Evolutionary conservation across 1,140 invertebrate genomes (phyloP), one percentile per base, ranked within the genome.

Genomic region (Augochlora pura): DNA sequence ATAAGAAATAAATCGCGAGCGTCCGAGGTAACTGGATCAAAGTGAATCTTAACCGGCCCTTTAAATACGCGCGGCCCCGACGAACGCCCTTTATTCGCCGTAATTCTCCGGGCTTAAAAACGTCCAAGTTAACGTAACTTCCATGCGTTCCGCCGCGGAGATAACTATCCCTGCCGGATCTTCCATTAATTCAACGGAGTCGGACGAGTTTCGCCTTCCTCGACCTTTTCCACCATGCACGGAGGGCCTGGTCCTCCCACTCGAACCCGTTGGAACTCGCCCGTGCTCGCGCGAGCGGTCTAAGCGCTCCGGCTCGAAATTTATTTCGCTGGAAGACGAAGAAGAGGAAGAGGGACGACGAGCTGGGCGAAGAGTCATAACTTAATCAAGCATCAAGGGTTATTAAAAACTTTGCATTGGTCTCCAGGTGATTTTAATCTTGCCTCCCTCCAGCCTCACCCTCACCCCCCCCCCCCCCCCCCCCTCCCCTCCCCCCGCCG

Each of bases 391-490:
- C 85, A 90, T 90, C 85, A 90, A 89, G 86, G 81, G 87, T 90
- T 89, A 90, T 90, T 90, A 91, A 91, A 92, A 91, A 91, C 86
- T 90, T 90, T 88, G 81, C 87, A 87, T 88, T 87, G 82, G 83
- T 88, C 84, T 85, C 82, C 81, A 77, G 88, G 87, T 81, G 84
- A 90, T 91, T 91, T 91, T 91, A 91, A 92, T 91, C 88, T 91
- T 74, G 82, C 78, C 75, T 32, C 70, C 66, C n/a, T n/a, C n/a
- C n/a, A n/a, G n/a, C n/a, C n/a, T n/a, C n/a, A n/a, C n/a, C n/a
- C n/a, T n/a, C n/a, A n/a, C n/a, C 62, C 57, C 66, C 32, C 67
- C 46, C 18, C 38, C 60, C n/a, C n/a, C 65, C 14, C 14, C 14
- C 42, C 14, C 12, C 42, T 10, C n/a, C 62, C 57, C 66, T 42